A percentile compares a stretch with the other conserved stretches of the same genome.
These are phyloP conservation scores for Zaprionus camerounensis DNA, from an alignment of 1,140 invertebrate genomes.

Conservation along the genomic window DNA sequence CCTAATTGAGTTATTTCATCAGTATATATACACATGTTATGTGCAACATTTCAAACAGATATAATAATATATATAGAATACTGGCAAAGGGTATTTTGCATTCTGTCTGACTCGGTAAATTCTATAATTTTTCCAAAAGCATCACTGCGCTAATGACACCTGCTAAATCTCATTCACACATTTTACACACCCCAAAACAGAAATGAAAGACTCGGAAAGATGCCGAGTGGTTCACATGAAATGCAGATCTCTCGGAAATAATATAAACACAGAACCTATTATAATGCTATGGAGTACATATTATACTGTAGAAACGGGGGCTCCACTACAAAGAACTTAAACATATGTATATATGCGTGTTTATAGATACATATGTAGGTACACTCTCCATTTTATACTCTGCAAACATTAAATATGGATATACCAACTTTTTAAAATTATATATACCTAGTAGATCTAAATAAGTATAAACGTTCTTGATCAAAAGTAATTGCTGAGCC, in stretches of 20 bases:
- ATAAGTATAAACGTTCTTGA: neutral
- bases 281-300: neutral
- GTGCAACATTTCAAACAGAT: no score
- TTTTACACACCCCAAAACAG: conserved; percentile 35
- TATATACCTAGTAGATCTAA: neutral
- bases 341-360: neutral
- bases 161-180: conserved; percentile 68
- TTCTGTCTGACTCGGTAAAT: neutral
- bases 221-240: conserved; percentile 19
- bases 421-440: neutral
- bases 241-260: conserved; percentile 22
- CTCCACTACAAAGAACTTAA: neutral
- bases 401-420: neutral
- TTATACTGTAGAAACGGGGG: neutral
- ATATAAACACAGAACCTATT: conserved; percentile 24
- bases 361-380: neutral
- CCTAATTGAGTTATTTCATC: neutral
- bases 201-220: conserved; percentile 29
- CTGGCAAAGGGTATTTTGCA: neutral
- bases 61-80: no score
- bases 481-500: neutral
- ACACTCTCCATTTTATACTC: neutral
- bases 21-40: no score
- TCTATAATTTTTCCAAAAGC: neutral
- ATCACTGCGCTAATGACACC: conserved; percentile 49